A percentile compares a stretch with the other conserved stretches of the same genome.
phyloP scores from a whole-genome alignment of 2,888 invertebrate genomes.

The Erynnis tages region DNA sequence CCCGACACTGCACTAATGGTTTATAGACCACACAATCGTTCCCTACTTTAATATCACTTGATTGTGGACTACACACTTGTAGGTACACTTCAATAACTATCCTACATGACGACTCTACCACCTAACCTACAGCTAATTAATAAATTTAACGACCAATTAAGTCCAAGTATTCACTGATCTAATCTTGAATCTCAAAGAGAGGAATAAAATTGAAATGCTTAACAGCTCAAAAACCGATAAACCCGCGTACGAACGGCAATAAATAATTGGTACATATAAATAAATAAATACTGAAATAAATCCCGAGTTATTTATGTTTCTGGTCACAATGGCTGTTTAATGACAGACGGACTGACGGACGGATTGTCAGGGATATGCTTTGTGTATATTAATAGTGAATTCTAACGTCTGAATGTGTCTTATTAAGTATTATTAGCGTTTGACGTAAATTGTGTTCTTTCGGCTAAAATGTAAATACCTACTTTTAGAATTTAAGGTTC shows the following conservation, averaged over 20 bases:
- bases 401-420: not conserved
- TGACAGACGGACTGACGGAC: conserved; percentile 53
- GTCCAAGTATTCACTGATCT: not conserved
- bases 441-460: not conserved
- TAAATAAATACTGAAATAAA: conserved; percentile 61
- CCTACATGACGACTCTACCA: no score
- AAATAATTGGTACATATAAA: conserved; percentile 59
- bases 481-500: no score
- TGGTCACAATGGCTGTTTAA: conserved; percentile 60
- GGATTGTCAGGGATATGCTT: conserved; percentile 55
- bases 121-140: not conserved
- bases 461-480: no score
- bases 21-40: no score
- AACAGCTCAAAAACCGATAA: conserved; percentile 33
- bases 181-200: conserved; percentile 15
- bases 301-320: conserved; percentile 63
- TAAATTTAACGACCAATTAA: conserved; percentile 10
- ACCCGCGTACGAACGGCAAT: conserved; percentile 42
- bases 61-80: no score
- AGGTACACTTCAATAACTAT: no score
- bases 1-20: no score
- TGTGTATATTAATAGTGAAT: not conserved
- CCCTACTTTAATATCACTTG: no score
- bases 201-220: conserved; percentile 24
- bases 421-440: no score